Conservation (phyloP, 1,140 invertebrate species). For the Lasioglossum albipes region DNA sequence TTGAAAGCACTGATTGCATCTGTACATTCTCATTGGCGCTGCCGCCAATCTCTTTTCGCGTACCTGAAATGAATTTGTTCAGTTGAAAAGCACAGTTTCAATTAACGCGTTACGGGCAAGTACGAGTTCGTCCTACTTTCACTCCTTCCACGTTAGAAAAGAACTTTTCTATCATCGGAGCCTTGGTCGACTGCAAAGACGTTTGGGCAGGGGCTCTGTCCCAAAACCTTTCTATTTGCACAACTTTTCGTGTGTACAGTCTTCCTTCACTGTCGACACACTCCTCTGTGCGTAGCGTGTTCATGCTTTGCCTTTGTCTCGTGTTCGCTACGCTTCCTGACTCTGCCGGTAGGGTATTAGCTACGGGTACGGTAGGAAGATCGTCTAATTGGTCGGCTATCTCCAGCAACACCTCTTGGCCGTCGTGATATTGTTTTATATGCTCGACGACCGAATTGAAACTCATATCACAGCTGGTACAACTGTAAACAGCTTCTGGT, state of each 20-base stretch:
- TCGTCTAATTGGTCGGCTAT: slow-evolving; percentile 74
- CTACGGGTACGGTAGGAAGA: slow-evolving; percentile 42
- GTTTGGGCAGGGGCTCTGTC: slow-evolving; percentile 64
- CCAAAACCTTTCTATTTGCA: slow-evolving; percentile 82
- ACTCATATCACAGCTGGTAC: slow-evolving; percentile 83
- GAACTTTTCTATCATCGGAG: slow-evolving; percentile 78
- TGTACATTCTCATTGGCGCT: slow-evolving; percentile 67
- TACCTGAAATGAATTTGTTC: slow-evolving; percentile 53
- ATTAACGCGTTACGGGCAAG: not conserved
- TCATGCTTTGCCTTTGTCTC: slow-evolving; percentile 73
- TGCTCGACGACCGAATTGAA: slow-evolving; percentile 84
- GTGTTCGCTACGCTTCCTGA: slow-evolving; percentile 45
- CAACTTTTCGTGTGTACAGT: slow-evolving; percentile 80
- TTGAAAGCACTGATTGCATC: slow-evolving; percentile 75
- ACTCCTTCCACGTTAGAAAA: slow-evolving; percentile 78
- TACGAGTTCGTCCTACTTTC: slow-evolving; percentile 61
- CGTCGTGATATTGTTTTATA: slow-evolving; percentile 84
- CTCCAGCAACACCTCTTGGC: slow-evolving; percentile 84
- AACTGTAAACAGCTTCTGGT: slow-evolving; percentile 81
- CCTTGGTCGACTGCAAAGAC: slow-evolving; percentile 62
- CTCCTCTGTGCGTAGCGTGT: slow-evolving; percentile 78
- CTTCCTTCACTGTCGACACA: slow-evolving; percentile 80
- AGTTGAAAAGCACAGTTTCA: not conserved
- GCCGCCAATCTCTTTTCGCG: slow-evolving; percentile 68
- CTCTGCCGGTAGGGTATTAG: slow-evolving; percentile 40